Evolutionary conservation across 2,113 vertebrate genomes (phyloP).

Genomic region (Sialia sialis): DNA sequence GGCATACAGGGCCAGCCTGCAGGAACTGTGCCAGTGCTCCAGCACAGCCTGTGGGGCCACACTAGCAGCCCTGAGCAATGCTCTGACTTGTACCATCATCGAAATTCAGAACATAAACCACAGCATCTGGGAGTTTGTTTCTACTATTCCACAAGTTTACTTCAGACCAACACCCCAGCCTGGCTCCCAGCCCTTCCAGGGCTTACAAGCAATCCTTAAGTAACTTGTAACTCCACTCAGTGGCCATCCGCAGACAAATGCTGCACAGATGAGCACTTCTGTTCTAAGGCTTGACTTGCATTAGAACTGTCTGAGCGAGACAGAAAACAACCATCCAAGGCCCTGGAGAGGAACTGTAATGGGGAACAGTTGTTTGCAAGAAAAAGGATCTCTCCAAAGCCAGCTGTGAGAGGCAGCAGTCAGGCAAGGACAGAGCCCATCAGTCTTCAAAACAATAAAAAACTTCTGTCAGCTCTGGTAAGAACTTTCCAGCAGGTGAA

Average conservation of each 20-base stretch:
- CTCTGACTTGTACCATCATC: neutral
- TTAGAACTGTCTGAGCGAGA: neutral
- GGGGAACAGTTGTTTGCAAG: neutral
- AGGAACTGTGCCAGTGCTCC: neutral
- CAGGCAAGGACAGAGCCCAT: neutral
- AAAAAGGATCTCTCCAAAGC: neutral
- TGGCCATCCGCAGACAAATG: too few species aligned
- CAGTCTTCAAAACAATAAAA: neutral
- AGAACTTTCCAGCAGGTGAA: neutral
- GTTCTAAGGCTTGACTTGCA: neutral
- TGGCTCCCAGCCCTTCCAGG: neutral
- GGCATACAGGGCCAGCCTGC: neutral
- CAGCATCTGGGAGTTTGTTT: neutral
- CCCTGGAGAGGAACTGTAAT: neutral
- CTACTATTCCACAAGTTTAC: neutral
- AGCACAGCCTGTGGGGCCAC: neutral
- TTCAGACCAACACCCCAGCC: fast-evolving
- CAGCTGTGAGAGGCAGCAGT: neutral
- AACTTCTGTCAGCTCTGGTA: neutral
- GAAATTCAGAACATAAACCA: neutral
- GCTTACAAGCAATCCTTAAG: neutral
- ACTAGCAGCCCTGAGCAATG: neutral
- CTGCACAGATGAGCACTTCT: neutral
- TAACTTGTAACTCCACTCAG: neutral
- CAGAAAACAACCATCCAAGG: neutral